Base-by-base conservation (phyloP, 30 jellyfish, hydroid and myxozoan species). In the Hydractinia symbiolongicarpus region DNA sequence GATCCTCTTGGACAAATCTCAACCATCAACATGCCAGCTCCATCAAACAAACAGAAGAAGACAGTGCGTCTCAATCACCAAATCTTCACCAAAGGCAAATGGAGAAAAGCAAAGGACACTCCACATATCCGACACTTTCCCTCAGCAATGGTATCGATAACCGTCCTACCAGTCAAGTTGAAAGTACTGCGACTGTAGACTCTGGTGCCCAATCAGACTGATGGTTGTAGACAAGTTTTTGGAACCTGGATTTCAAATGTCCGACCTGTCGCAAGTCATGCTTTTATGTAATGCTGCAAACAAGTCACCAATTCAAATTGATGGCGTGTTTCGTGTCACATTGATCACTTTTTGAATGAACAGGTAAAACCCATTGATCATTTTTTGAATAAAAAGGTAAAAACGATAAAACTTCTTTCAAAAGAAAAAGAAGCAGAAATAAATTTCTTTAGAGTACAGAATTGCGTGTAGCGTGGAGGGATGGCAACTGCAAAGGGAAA, bases 21-120 rank as follows among this genome's bases (percentile, higher is more conserved):
- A 8, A 8, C 77, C 77, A 67, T 67, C 77, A 67, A 13, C 77
- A 67, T 67, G 44, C 77, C 77, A 10, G 19, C 77, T 10, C 44
- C 13, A 9, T 67, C 77, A 44, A 8, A 13, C 13, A 67, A 67
- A 67, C 77, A 67, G 8, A 67, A 67, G 49, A 67, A 14, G 77
- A 13, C 14, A 8, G 68, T 10, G 10, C 14, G 49, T 9, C 44
- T 67, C 44, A 19, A 67, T 44, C 77, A 67, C 49, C 77, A 67
- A 20, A 67, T 67, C 49, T 67, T 67, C 44, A 9, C 49, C 13
- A 67, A 67, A 67, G 77, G 77, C 10, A 44, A 67, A 67, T 67
- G 77, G 77, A 67, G 49, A 20, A 67, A 19, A 67, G 77, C 77
- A 10, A 67, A 67, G 49, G 19, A 9, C 49, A 67, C 14, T 20